Base-by-base conservation (phyloP, 2,888 invertebrate genomes). In the Petrolisthes manimaculis region DNA sequence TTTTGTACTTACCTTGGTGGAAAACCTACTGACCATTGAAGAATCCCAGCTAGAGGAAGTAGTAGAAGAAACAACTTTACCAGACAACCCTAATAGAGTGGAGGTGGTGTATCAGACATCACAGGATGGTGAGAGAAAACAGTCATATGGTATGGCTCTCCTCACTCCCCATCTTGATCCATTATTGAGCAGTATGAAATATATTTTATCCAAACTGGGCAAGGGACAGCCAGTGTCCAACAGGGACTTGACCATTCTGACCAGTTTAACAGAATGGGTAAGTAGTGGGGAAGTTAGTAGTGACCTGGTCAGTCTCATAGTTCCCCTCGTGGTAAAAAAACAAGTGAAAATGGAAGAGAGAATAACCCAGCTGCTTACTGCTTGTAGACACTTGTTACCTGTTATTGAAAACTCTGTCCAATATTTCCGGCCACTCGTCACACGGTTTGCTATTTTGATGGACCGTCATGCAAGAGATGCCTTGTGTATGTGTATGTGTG, bases 181-280 rank as follows among this genome's bases (percentile, higher is more conserved):
- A 21, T 79, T 91, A 8, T 53, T 83, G 53, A 61, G 77, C n/a
- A 86, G 85, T 80, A 88, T 91, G 86, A 83, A 83, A 24, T 78
- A n/a, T 14, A 14, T 86, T 53, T n/a, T 90, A 55, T 67, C 84
- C 21, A 81, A 84, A 0, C 94, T 94, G 90, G 94, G 94, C 1
- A 95, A 91, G 74, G 90, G 88, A 12, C 88, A 90, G 51, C 94
- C 94, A 4, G 93, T 97, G 0, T 95, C 95, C 90, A 95, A 95
- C 92, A 94, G 95, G 67, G 96, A 97, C 92, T 93, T 97, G 12
- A 94, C 95, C 37, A 96, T 97, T 90, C 93, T 97, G 1, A 96
- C 96, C 0, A 94, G 96, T 91, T 94, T 97, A 12, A 96, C 97
- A 0, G 96, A 96, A 92, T 94, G 97, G 89, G 96, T 96, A 0